Base-by-base conservation (phyloP, 1,140 invertebrate species). In the Rhagoletis pomonella region DNA sequence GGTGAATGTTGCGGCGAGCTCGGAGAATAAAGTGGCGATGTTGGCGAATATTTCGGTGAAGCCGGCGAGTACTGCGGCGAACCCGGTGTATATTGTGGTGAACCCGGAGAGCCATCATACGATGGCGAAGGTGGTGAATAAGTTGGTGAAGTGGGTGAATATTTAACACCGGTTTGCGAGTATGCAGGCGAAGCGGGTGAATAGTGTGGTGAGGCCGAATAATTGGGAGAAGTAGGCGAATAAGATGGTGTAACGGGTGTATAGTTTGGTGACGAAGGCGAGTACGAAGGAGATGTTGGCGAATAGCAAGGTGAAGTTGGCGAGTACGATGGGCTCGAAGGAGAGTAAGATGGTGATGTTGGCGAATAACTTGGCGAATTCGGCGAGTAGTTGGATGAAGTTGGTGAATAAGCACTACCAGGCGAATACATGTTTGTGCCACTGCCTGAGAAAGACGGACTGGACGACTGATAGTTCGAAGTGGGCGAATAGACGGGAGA, bases 311-410 rank as follows among this genome's bases (percentile, higher is more conserved):
- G 96, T 85, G 95, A 95, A 0, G 96, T 96, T 2, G 96, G 97
- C 0, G 96, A 97, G 90, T 98, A 98, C 12, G 96, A 96, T 0
- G 97, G 97, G 91, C 95, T 96, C 42, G 97, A 96, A 1, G 97
- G 97, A 0, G 96, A 97, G 91, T 98, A 98, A 0, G 95, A 96
- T 0, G 97, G 97, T 85, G 96, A 96, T 4, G 96, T 95, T 0
- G 97, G 96, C 1, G 96, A 96, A 90, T 97, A 98, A 87, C 96
- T 96, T 1, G 97, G 97, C 47, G 96, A 97, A 9, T 97, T 96
- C 0, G 96, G 97, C 69, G 95, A 97, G 94, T 98, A 97, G 86
- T 95, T 96, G 1, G 97, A 97, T 1, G 95, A 97, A 2, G 96
- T 96, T 0, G 97, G 97, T n/a, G 96, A 97, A 90, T 98, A 98